Conservation (phyloP, 2,113 vertebrate genomes). For the Rana temporaria region DNA sequence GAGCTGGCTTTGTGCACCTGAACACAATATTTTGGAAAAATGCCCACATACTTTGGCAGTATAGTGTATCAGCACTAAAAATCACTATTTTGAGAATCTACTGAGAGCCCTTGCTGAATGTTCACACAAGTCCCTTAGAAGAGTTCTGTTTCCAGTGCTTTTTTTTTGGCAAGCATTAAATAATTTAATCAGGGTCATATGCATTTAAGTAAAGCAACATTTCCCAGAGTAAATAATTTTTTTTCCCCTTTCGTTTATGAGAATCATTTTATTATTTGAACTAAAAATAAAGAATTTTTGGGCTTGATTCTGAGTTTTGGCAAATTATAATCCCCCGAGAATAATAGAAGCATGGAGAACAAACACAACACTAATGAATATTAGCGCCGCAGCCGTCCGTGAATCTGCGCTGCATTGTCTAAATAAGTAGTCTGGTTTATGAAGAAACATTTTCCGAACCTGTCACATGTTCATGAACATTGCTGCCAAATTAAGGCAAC, state of each 20-base stretch:
- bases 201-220: neutral
- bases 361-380: constrained; percentile 33
- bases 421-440: neutral
- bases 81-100: too few relatives aligned
- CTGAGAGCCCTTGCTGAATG: too few relatives aligned
- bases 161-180: neutral
- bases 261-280: constrained; percentile 38
- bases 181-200: constrained; percentile 33
- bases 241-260: constrained; percentile 35
- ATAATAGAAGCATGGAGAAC: neutral
- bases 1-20: too few relatives aligned
- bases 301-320: constrained; percentile 24
- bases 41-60: too few relatives aligned
- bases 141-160: neutral
- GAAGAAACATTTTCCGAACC: neutral
- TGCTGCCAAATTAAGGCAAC: neutral
- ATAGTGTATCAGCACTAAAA: too few relatives aligned
- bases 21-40: too few relatives aligned
- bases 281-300: constrained; percentile 39
- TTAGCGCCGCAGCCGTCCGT: neutral
- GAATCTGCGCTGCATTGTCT: neutral
- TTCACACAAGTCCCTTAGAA: neutral
- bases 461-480: neutral
- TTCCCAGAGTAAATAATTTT: constrained; percentile 41
- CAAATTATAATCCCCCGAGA: constrained; percentile 16